Conservation (phyloP, 2,888 invertebrate species). For the Hyles lineata region DNA sequence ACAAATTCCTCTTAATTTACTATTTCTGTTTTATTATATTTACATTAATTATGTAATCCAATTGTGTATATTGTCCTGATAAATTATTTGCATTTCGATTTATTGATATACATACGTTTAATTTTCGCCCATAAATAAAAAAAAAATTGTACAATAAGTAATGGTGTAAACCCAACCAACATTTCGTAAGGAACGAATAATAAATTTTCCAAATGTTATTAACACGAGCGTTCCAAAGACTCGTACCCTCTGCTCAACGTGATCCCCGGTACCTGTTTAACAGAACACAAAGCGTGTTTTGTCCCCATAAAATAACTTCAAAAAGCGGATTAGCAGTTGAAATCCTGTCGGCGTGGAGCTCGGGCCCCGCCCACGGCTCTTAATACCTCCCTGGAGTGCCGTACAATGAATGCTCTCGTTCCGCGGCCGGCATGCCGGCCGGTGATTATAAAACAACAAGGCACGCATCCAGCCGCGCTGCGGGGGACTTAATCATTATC, state of each 20-base stretch:
- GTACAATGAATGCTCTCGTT: constrained; percentile 19
- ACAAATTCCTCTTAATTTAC: too few relatives aligned
- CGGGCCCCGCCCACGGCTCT: not conserved
- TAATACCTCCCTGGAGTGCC: constrained; percentile 12
- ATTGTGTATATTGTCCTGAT: too few relatives aligned
- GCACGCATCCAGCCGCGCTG: not conserved
- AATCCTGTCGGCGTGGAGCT: not conserved
- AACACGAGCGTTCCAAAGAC: too few relatives aligned
- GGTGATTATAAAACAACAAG: not conserved
- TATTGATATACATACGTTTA: too few relatives aligned
- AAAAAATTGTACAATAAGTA: too few relatives aligned
- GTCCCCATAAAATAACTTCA: constrained; percentile 21
- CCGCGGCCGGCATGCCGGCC: not conserved
- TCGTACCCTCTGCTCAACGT: not conserved
- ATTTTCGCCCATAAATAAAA: too few relatives aligned
- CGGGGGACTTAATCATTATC: not conserved
- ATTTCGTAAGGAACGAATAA: not conserved
- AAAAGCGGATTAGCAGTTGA: constrained; percentile 20
- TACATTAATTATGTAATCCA: too few relatives aligned
- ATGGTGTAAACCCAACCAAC: too few relatives aligned
- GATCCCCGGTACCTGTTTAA: not conserved
- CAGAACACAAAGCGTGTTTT: constrained; percentile 8
- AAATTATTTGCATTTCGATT: too few relatives aligned
- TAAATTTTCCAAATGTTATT: not conserved
- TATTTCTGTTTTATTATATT: too few relatives aligned